These are phyloP conservation scores for Leptogaster cylindrica DNA, from an alignment of 2,888 invertebrate species.

Conservation along the genomic window DNA sequence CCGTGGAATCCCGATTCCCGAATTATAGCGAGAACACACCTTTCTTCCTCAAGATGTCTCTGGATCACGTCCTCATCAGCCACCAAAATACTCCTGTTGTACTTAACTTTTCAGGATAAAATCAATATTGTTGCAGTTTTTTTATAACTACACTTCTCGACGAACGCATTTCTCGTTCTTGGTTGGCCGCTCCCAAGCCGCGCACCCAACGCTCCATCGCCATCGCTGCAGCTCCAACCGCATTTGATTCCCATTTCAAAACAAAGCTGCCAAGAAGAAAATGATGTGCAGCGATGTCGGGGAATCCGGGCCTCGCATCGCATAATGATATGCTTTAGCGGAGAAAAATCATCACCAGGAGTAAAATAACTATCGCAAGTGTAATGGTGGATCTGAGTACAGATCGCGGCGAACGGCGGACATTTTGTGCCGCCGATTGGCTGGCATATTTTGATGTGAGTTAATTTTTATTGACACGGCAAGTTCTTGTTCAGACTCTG, in stretches of 20 bases:
- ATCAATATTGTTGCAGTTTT: constrained; percentile 24
- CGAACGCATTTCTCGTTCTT: background rate
- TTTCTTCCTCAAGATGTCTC: constrained; percentile 23
- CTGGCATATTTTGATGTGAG: constrained; percentile 1
- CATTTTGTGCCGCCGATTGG: constrained; percentile 17
- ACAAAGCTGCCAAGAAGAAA: background rate
- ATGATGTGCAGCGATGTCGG: background rate
- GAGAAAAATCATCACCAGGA: constrained; percentile 33
- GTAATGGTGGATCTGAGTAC: background rate
- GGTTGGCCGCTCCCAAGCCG: background rate
- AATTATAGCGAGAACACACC: constrained; percentile 35
- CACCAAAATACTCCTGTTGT: constrained; percentile 5
- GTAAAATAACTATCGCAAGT: constrained; percentile 5
- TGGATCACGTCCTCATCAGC: background rate
- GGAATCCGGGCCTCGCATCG: background rate
- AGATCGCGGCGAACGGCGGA: constrained; percentile 9
- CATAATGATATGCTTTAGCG: constrained; percentile 30
- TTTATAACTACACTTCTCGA: too few species aligned
- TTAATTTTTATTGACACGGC: constrained; percentile 26
- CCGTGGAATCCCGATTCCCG: background rate
- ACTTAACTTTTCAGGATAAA: constrained; percentile 16
- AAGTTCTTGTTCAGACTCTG: background rate
- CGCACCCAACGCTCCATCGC: too few species aligned
- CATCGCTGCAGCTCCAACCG: background rate
- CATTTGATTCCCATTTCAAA: constrained; percentile 21